Evolutionary conservation across 2,888 invertebrate genomes (phyloP), one percentile per base, ranked within the genome.

Genomic region (Acanthosoma haemorrhoidale): DNA sequence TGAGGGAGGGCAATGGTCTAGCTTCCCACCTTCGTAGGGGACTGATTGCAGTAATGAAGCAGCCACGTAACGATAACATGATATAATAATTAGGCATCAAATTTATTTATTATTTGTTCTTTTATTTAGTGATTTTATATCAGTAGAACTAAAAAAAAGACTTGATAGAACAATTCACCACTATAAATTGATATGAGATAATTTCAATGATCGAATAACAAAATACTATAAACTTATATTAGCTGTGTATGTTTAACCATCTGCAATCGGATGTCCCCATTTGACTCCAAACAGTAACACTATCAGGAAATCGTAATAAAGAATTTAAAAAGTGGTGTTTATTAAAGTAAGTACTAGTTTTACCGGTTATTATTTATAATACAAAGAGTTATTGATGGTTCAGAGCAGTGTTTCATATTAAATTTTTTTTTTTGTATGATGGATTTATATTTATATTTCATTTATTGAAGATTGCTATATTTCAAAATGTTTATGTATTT

Each of bases 331-430:
- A 21, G 18, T 43, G 18, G 2, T 4, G n/a, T 25, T 3, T 51
- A 25, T 5, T 5, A 25, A 13, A 43, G 4, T 1, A 43, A 43
- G n/a, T n/a, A n/a, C n/a, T n/a, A n/a, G n/a, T n/a, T n/a, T n/a
- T n/a, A n/a, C n/a, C n/a, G n/a, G n/a, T n/a, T n/a, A n/a, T n/a
- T n/a, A n/a, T n/a, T n/a, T n/a, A n/a, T n/a, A n/a, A n/a, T n/a
- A n/a, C n/a, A 4, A 43, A 25, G 3, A n/a, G 21, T 36, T 36
- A 36, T 61, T 61, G 61, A 32, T 61, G 34, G 21, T 61, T 36
- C 13, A 36, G 61, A 61, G 61, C 61, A 61, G 61, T 61, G 61
- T 61, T 61, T 18, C 36, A n/a, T 21, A 13, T 36, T n/a, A 21
- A 18, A 36, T 18, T n/a, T 34, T 9, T 11, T 36, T 61, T 21